A percentile compares a stretch with the other conserved stretches of the same genome.
These are phyloP conservation scores for Coboldia fuscipes DNA, from an alignment of 1,140 invertebrate species.

Conservation along the genomic window DNA sequence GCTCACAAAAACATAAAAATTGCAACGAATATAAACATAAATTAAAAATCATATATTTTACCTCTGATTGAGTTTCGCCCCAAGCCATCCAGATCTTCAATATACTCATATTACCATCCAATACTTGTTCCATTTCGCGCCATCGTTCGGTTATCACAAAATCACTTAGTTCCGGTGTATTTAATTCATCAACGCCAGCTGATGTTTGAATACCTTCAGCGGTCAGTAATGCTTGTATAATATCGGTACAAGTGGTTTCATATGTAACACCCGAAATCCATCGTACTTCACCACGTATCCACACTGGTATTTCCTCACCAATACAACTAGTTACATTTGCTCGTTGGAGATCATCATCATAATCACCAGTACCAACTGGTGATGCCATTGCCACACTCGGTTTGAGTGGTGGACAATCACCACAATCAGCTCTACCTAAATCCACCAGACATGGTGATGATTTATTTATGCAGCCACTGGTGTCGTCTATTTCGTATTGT, in stretches of 20 bases:
- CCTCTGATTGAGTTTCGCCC: constrained; percentile 48
- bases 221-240: constrained; percentile 41
- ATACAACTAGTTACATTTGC: too few species aligned
- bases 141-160: constrained; percentile 40
- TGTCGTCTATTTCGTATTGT: too few species aligned
- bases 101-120: constrained; percentile 42
- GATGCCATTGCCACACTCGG: too few species aligned
- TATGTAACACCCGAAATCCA: constrained; percentile 56
- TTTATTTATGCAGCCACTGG: too few species aligned
- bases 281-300: constrained; percentile 48
- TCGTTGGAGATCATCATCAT: too few species aligned
- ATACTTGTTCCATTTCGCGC: constrained; percentile 43
- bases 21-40: too few species aligned
- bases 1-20: too few species aligned
- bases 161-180: constrained; percentile 16
- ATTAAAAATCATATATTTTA: constrained; percentile 19
- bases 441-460: too few species aligned
- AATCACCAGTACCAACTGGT: too few species aligned
- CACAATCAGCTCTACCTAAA: too few species aligned
- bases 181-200: background rate
- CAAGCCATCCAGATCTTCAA: constrained; percentile 52
- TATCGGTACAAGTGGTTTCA: constrained; percentile 54
- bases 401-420: too few species aligned
- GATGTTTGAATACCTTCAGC: constrained; percentile 14
- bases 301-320: constrained; percentile 47